Conservation (phyloP, 2,888 invertebrate genomes). For the Caenorhabditis becei region DNA sequence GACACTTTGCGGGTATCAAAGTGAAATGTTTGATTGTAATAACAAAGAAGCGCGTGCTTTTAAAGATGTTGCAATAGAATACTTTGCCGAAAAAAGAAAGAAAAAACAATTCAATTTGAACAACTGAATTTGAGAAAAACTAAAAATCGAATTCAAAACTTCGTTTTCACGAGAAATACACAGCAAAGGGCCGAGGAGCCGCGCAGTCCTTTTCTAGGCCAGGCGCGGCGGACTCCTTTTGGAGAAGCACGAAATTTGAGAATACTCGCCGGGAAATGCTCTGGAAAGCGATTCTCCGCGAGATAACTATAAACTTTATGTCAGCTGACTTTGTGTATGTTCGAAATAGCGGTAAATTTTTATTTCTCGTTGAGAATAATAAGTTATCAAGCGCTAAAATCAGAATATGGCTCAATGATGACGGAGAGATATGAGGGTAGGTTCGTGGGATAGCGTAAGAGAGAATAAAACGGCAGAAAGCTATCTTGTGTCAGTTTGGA, state of each 20-base stretch:
- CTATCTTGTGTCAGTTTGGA: conserved; percentile 32
- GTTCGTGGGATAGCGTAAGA: neutral
- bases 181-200: neutral
- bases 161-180: conserved; percentile 28
- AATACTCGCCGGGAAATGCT: neutral
- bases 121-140: conserved; percentile 5
- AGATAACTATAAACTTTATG: neutral
- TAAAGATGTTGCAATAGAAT: too few relatives aligned
- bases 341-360: neutral
- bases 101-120: too few relatives aligned
- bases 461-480: conserved; percentile 26
- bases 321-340: neutral
- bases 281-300: conserved; percentile 1
- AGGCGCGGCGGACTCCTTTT: neutral
- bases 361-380: conserved; percentile 48
- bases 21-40: too few relatives aligned
- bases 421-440: conserved; percentile 7
- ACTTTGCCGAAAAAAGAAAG: too few relatives aligned
- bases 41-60: too few relatives aligned
- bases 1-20: neutral
- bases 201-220: conserved; percentile 2
- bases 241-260: neutral
- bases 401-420: conserved; percentile 18
- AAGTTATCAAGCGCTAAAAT: conserved; percentile 38
- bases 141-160: conserved; percentile 4